These are phyloP conservation scores for Leptopterna dolabrata DNA, from an alignment of 2,888 invertebrate genomes.

Conservation along the genomic window DNA sequence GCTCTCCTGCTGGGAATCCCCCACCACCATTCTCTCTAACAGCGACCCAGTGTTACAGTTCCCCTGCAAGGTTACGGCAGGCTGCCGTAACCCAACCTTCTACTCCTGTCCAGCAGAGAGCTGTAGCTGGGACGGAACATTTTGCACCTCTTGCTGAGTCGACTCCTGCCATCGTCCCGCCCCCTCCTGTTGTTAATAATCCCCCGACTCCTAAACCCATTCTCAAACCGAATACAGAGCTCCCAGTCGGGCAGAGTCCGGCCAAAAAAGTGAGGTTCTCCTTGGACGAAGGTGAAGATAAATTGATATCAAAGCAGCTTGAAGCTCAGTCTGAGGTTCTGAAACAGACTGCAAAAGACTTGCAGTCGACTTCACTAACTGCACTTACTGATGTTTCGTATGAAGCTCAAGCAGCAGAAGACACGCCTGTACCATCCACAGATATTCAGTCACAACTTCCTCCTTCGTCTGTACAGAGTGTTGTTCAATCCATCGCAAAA, in stretches of 20 bases:
- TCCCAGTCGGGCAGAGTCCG: constrained; percentile 60
- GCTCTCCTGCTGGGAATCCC: not conserved
- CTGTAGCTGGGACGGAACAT: not conserved
- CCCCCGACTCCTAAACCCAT: constrained; percentile 63
- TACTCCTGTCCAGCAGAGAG: not conserved
- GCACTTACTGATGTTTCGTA: constrained; percentile 51
- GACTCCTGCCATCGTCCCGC: not conserved
- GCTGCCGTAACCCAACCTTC: not conserved
- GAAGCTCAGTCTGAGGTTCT: not conserved
- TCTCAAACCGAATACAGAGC: constrained; percentile 64
- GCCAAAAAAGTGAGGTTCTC: constrained; percentile 71
- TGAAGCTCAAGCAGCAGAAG: not conserved
- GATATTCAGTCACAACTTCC: not conserved
- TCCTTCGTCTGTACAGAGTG: not conserved
- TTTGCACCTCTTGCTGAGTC: not conserved
- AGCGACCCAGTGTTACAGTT: not conserved
- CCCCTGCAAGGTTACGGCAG: not conserved
- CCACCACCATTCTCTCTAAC: not conserved
- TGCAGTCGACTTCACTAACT: not conserved
- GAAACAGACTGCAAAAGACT: not conserved
- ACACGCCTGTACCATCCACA: not conserved
- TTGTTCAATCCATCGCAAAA: not conserved
- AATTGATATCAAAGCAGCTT: constrained; percentile 65
- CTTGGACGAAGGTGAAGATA: constrained; percentile 72
- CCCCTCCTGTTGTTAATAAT: not conserved